phyloP scores from a whole-genome alignment of 1,140 invertebrate genomes.

The Drosophila setifemur region DNA sequence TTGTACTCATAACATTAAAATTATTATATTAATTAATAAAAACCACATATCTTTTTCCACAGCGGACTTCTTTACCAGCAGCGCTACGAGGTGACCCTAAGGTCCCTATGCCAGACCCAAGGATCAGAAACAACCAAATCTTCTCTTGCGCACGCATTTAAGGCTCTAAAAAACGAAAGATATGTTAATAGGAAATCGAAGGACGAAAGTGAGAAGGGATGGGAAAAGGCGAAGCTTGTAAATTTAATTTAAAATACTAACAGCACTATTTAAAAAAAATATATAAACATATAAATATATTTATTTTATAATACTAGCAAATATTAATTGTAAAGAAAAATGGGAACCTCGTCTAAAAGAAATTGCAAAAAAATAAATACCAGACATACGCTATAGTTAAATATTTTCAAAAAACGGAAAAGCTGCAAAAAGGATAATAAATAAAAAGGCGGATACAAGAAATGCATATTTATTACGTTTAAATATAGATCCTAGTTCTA shows the following conservation, averaged over 20 bases:
- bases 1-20: no score
- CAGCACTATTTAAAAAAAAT: conserved; percentile 61
- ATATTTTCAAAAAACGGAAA: conserved; percentile 60
- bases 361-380: conserved; percentile 39
- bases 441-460: conserved; percentile 25
- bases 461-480: conserved; percentile 58
- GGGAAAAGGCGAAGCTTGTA: conserved; percentile 42
- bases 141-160: conserved; percentile 69
- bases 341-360: conserved; percentile 57
- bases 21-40: no score
- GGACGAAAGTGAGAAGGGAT: background rate
- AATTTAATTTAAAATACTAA: conserved; percentile 62
- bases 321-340: conserved; percentile 72
- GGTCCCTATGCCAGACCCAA: conserved; percentile 18
- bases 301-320: conserved; percentile 76
- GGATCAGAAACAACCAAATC: conserved; percentile 25
- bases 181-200: conserved; percentile 27
- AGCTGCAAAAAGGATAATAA: conserved; percentile 38
- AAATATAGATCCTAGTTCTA: conserved; percentile 45
- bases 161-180: conserved; percentile 46
- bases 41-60: background rate
- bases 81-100: conserved; percentile 80
- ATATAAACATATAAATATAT: conserved; percentile 61
- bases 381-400: conserved; percentile 69
- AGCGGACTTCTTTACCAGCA: conserved; percentile 78